Evolutionary conservation across 2,797 vertebrate species (phyloP), one percentile per base, ranked within the genome.

Genomic region (Pangasius sanitwongsei): DNA sequence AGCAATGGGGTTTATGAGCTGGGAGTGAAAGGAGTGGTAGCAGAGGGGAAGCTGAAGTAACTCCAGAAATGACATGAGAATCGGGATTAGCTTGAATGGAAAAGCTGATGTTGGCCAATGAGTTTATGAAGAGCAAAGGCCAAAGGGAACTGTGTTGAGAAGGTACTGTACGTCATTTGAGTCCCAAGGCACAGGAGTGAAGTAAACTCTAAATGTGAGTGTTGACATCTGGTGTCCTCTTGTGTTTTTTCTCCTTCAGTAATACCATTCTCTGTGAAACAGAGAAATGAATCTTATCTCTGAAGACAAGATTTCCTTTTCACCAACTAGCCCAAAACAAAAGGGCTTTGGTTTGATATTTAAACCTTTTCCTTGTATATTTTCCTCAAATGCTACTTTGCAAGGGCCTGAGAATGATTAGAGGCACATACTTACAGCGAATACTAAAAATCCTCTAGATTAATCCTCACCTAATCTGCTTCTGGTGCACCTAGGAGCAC

Each of bases 181-280:
- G 94, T 93, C 93, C 93, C 20, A 95, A 96, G 95, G 95, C 95
- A 95, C 92, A 91, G 87, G 77, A 87, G 59, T 69, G 53, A 77
- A 87, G 31, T 83, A 87, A 88, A 85, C 81, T 55, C 50, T 55
- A 16, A 18, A 80, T 53, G 57, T n/a, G 16, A 86, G 57, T 82
- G 48, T 55, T 86, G 83, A 82, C 86, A 67, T 88, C 87, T 89
- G 34, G 7, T 87, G 84, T 93, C 91, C 92, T 92, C 89, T 90
- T 86, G 25, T 65, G 53, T 44, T 65, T 77, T 83, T 63, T 5
- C 92, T 95, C 93, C 93, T 95, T 94, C 90, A 94, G 89, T 94
- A 94, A 95, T 94, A 92, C 92, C 91, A 92, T 87, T 91, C 89
- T 89, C 61, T 89, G 83, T 81, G 67, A 72, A 67, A 67, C 55